Conservation (phyloP, 2,888 invertebrate genomes). For the Horisme vitalbata region DNA sequence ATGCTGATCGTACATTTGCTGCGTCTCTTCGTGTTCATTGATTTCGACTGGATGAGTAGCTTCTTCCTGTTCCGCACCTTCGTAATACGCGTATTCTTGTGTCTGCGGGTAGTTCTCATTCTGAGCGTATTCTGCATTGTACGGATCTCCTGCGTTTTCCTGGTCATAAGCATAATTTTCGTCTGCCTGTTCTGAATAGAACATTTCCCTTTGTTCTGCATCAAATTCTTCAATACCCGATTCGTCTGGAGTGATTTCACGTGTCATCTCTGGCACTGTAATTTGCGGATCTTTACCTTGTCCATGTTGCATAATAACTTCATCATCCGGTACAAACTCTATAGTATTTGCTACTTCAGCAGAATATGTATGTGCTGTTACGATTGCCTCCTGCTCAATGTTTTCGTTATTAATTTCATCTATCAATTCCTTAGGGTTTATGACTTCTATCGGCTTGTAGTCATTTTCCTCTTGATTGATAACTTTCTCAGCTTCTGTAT, state of each 20-base stretch:
- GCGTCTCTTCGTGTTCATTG: conserved; percentile 56
- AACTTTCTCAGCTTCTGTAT: conserved; percentile 26
- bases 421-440: conserved; percentile 28
- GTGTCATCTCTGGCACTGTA: conserved; percentile 3
- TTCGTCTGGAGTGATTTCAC: conserved; percentile 20
- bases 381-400: conserved; percentile 5
- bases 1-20: conserved; percentile 58
- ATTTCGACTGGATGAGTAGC: conserved; percentile 45
- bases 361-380: conserved; percentile 35
- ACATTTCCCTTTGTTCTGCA: conserved; percentile 58
- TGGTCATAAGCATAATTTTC: conserved; percentile 42
- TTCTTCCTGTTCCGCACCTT: conserved; percentile 43
- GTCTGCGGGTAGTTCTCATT: conserved; percentile 41
- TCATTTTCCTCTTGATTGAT: conserved; percentile 31
- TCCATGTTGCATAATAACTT: conserved; percentile 35
- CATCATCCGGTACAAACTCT: conserved; percentile 37
- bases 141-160: conserved; percentile 32
- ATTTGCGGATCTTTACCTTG: conserved; percentile 37
- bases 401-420: conserved; percentile 30
- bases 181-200: conserved; percentile 52
- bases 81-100: conserved; percentile 54
- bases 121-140: conserved; percentile 38
- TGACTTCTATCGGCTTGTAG: conserved; percentile 27
- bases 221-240: conserved; percentile 55
- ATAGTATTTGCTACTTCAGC: conserved; percentile 36